These are phyloP conservation scores for Tragelaphus strepsiceros DNA, from an alignment of 2,113 vertebrate species.

Conservation along the genomic window DNA sequence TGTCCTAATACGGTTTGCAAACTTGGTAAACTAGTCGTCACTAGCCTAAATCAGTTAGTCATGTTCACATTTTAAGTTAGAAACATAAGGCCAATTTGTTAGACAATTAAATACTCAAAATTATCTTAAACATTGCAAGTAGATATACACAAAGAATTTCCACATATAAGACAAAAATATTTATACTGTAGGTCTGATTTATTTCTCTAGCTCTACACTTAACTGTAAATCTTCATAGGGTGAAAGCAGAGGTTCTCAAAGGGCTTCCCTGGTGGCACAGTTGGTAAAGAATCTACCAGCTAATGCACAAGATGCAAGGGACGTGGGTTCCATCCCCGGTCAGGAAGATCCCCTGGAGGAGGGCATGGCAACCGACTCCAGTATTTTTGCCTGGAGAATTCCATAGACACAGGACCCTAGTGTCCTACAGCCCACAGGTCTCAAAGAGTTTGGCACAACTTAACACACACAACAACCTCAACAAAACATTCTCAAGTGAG, in stretches of 20 bases:
- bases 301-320: not conserved
- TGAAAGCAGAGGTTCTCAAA: not conserved
- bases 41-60: constrained; percentile 19
- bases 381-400: not conserved
- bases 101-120: constrained; percentile 31
- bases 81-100: not conserved
- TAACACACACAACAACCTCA: not conserved
- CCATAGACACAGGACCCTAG: not conserved
- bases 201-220: not conserved
- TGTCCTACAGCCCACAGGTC: not conserved
- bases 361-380: not conserved
- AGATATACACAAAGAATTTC: not conserved
- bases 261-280: not conserved
- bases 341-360: not conserved
- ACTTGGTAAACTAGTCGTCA: not conserved
- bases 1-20: constrained; percentile 19
- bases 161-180: not conserved
- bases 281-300: not conserved
- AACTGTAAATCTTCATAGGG: not conserved
- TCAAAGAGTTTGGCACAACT: not conserved
- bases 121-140: not conserved
- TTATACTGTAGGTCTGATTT: not conserved
- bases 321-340: not conserved
- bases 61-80: not conserved
- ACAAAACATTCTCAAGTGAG: not conserved